Conservation (phyloP, 1,140 invertebrate genomes). For the Bombus impatiens region DNA sequence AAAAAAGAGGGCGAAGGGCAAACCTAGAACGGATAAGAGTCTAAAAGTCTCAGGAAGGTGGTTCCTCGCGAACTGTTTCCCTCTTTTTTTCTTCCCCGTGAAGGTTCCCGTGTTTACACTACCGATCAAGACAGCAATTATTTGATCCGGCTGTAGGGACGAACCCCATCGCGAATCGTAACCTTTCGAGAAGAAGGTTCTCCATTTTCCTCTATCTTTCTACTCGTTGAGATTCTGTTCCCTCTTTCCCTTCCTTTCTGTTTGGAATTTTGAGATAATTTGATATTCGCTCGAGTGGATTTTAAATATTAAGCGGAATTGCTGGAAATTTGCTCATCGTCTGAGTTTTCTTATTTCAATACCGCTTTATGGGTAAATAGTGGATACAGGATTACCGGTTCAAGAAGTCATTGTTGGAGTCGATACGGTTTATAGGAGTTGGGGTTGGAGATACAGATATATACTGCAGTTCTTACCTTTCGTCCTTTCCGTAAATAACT, state of each 20-base stretch:
- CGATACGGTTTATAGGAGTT: background rate
- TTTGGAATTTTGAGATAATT: slow-evolving; percentile 24
- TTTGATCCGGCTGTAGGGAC: slow-evolving; percentile 66
- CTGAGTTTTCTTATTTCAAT: background rate
- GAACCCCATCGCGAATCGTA: slow-evolving; percentile 25
- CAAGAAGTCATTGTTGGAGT: background rate
- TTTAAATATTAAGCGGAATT: slow-evolving; percentile 34
- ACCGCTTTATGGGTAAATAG: background rate
- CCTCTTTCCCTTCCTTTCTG: background rate
- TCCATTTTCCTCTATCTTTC: background rate
- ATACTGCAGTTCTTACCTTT: background rate
- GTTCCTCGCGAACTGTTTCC: slow-evolving; percentile 23
- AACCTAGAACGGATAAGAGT: slow-evolving; percentile 49
- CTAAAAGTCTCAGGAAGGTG: slow-evolving; percentile 36
- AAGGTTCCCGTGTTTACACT: slow-evolving; percentile 58
- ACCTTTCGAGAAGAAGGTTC: background rate
- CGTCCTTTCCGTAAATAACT: background rate
- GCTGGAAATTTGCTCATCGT: slow-evolving; percentile 1
- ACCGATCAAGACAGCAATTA: slow-evolving; percentile 70
- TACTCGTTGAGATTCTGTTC: too few relatives aligned
- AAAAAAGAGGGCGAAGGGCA: slow-evolving; percentile 7
- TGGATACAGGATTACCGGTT: background rate
- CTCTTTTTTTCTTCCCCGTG: background rate
- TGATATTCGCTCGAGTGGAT: slow-evolving; percentile 20
- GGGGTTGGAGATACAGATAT: background rate